These are phyloP conservation scores for Aix galericulata DNA, from an alignment of 2,113 vertebrate genomes.

Conservation along the genomic window DNA sequence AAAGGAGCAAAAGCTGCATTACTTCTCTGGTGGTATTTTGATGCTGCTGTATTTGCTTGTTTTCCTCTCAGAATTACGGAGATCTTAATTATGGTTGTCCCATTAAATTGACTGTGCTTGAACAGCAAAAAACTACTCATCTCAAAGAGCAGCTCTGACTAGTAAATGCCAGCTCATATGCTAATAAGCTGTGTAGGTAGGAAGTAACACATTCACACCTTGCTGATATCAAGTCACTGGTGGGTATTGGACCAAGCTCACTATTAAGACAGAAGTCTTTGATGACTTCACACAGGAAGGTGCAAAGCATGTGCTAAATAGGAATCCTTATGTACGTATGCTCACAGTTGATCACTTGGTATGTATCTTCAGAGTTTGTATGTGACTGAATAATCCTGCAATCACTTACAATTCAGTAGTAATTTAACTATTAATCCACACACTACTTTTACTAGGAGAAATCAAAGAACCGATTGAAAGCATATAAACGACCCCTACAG, in stretches of 20 bases:
- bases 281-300: neutral
- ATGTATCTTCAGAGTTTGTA: neutral
- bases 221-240: neutral
- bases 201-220: neutral
- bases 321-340: neutral
- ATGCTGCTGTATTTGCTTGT: neutral
- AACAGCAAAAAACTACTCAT: neutral
- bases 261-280: neutral
- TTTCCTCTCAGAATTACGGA: neutral
- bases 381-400: neutral
- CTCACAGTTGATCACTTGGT: neutral
- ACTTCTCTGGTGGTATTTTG: neutral
- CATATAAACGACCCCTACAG: neutral
- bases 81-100: neutral
- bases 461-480: neutral
- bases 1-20: neutral
- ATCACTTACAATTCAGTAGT: neutral
- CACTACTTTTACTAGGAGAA: neutral
- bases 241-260: rapidly evolving
- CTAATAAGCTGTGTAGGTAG: neutral
- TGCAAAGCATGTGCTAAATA: rapidly evolving
- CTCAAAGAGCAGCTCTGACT: neutral
- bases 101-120: neutral
- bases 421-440: neutral
- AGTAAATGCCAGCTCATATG: neutral